These are phyloP conservation scores for Thereva unica DNA, from an alignment of 2,888 invertebrate species.

Conservation along the genomic window DNA sequence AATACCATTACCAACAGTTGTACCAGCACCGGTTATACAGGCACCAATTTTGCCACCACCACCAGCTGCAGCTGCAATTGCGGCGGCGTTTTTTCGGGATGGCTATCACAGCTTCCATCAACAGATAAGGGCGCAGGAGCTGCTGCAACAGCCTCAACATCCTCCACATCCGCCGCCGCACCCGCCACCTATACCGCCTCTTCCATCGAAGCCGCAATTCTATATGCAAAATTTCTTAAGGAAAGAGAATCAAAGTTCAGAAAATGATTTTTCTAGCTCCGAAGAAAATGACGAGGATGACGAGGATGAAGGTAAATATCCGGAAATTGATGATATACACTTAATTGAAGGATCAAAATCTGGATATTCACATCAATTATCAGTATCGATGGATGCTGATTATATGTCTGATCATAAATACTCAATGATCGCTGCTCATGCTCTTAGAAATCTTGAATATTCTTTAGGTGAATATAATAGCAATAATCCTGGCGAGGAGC, in stretches of 20 bases:
- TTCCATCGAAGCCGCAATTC: conserved; percentile 36
- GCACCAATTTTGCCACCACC: conserved; percentile 42
- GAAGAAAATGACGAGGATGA: conserved; percentile 51
- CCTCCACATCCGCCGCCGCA: conserved; percentile 38
- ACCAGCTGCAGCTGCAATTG: conserved; percentile 53
- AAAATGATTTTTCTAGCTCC: conserved; percentile 48
- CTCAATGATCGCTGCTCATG: conserved; percentile 50
- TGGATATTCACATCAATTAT: conserved; percentile 42
- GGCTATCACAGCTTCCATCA: conserved; percentile 63
- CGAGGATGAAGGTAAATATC: conserved; percentile 48
- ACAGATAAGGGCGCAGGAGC: conserved; percentile 57
- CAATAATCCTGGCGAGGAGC: conserved; percentile 45
- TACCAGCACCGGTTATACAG: conserved; percentile 45
- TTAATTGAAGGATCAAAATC: conserved; percentile 53
- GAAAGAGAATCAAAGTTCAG: conserved; percentile 44
- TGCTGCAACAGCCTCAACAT: conserved; percentile 48
- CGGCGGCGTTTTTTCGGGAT: conserved; percentile 54
- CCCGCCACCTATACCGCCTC: conserved; percentile 28
- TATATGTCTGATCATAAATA: conserved; percentile 50
- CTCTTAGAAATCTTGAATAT: conserved; percentile 52
- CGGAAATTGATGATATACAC: conserved; percentile 57
- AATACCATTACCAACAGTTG: conserved; percentile 24
- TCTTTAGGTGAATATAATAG: conserved; percentile 51
- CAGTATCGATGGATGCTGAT: conserved; percentile 43
- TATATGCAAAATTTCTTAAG: conserved; percentile 46